A percentile compares a stretch with the other conserved stretches of the same genome.
phyloP scores from a whole-genome alignment of 2,113 vertebrate genomes.

The Halcyon senegalensis region DNA sequence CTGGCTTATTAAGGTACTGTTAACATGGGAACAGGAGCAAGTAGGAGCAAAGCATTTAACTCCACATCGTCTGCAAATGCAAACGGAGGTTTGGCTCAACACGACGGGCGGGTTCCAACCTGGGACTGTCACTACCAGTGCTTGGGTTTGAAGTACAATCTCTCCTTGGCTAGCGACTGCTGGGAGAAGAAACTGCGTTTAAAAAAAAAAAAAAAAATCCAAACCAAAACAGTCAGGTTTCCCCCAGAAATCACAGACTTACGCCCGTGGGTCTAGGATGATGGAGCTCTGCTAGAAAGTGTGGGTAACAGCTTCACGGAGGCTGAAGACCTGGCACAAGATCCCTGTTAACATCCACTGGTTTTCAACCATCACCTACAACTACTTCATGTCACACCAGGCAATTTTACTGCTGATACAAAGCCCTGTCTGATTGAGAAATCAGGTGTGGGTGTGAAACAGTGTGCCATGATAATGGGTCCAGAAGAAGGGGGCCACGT shows the following conservation, averaged over 20 bases:
- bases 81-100: background rate
- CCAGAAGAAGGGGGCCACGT: too few species aligned
- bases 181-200: background rate
- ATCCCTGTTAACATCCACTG: background rate
- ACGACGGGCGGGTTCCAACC: rapidly evolving
- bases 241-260: background rate
- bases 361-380: background rate
- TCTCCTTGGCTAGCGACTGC: background rate
- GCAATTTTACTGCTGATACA: background rate
- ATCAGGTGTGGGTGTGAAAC: too few species aligned
- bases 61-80: background rate
- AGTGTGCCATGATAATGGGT: background rate
- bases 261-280: background rate
- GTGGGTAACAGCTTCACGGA: background rate
- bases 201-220: background rate
- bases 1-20: background rate
- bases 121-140: background rate
- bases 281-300: background rate
- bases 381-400: background rate
- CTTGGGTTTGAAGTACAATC: background rate
- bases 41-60: background rate
- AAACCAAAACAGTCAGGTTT: background rate
- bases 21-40: background rate
- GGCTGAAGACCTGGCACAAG: background rate
- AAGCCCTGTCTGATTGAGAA: background rate